Evolutionary conservation across 2,113 vertebrate genomes (phyloP), one percentile per base, ranked within the genome.

Genomic region (Periophthalmodon schlosseri): DNA sequence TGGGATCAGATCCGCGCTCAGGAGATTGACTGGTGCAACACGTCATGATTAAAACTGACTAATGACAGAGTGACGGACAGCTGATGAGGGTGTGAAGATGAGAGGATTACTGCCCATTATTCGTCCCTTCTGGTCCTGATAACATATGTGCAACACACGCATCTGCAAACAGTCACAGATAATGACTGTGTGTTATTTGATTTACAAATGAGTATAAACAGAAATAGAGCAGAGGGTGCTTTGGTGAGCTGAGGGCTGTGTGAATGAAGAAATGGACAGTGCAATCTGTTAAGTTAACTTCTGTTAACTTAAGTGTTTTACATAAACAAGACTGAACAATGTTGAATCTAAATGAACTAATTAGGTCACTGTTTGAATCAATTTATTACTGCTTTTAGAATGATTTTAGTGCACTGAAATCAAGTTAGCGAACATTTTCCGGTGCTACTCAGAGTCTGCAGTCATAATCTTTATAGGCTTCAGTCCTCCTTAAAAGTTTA

Each of bases 71-170:
- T 4, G 18, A 63, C 23, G 15, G 16, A 65, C 63, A 70, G 70
- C 52, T 68, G 81, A 81, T 69, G 81, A 80, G 86, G 74, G 76
- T 82, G 72, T 70, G 71, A 84, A 86, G 74, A 87, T 87, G 73
- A 85, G 70, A 74, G 24, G 81, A 83, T 88, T 84, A 83, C 23
- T 63, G 76, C 11, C 70, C 76, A 76, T 54, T 75, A 64, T 75
- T 75, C 71, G 46, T 68, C n/a, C 78, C 75, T 68, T 86, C 79
- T 84, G 76, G 81, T 85, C 70, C 33, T 24, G 33, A 16, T 8
- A 68, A 71, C 4, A 71, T 57, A 57, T 57, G 24, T 52, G 34
- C 28, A 14, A 58, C 28, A 47, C 24, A 66, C 57, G 28, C 33
- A 36, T 15, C 7, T 9, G 46, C 14, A 64, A 13, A 68, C 20